A percentile compares a stretch with the other conserved stretches of the same genome.
These are phyloP conservation scores for Torymus auratus DNA, from an alignment of 2,888 invertebrate genomes.

Conservation along the genomic window DNA sequence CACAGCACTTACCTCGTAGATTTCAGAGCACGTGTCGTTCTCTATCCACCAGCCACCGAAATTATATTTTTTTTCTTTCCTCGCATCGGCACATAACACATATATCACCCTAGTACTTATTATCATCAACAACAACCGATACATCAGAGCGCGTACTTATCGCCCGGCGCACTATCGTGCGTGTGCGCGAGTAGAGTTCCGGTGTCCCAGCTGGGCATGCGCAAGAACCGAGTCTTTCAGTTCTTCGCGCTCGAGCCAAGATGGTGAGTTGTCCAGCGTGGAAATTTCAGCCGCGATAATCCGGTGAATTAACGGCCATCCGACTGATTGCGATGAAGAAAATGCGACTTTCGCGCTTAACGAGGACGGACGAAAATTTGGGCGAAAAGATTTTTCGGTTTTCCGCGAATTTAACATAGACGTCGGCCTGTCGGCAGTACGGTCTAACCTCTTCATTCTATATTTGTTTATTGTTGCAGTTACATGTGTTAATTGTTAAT, in stretches of 20 bases:
- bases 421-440: not conserved
- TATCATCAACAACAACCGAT: too few species aligned
- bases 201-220: not conserved
- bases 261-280: constrained; percentile 69
- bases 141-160: too few species aligned
- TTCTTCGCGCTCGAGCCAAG: constrained; percentile 57
- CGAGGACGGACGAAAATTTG: not conserved
- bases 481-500: not conserved
- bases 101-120: too few species aligned
- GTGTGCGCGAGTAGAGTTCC: too few species aligned
- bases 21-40: too few species aligned
- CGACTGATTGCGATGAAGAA: constrained; percentile 25
- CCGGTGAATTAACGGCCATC: constrained; percentile 61
- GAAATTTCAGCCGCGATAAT: constrained; percentile 60
- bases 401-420: not conserved
- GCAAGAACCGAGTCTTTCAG: not conserved
- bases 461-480: constrained; percentile 20
- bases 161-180: too few species aligned
- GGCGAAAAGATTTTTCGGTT: constrained; percentile 27
- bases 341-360: constrained; percentile 4
- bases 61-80: too few species aligned
- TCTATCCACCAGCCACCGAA: too few species aligned
- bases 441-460: constrained; percentile 6
- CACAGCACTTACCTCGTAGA: too few species aligned
- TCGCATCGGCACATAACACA: too few species aligned